These are phyloP conservation scores for Gobius niger DNA, from an alignment of 2,113 vertebrate genomes.

Conservation along the genomic window DNA sequence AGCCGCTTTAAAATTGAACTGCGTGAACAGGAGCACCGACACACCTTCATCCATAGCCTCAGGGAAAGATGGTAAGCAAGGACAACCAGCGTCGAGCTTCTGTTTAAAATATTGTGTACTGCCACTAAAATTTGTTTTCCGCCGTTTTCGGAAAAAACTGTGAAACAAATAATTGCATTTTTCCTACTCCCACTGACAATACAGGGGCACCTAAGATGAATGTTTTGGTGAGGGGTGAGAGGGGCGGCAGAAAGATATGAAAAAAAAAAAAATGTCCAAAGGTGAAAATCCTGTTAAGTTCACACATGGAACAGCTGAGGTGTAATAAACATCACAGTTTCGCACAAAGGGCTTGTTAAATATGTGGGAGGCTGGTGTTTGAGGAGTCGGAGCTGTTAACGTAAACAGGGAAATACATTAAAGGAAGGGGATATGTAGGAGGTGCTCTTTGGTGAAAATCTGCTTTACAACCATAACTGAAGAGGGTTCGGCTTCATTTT, in stretches of 20 bases:
- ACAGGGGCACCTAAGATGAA: background rate
- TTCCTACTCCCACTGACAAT: background rate
- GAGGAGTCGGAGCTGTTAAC: background rate
- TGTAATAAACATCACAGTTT: background rate
- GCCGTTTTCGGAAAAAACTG: background rate
- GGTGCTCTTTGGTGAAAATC: no score
- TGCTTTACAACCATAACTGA: no score
- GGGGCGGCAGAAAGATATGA: background rate
- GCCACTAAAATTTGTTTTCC: no score
- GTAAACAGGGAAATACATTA: background rate
- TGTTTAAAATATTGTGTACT: background rate
- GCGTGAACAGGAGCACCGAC: background rate
- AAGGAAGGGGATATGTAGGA: background rate
- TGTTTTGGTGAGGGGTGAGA: background rate
- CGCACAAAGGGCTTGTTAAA: background rate
- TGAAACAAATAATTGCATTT: background rate
- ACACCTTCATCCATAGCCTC: background rate
- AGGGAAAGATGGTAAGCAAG: background rate
- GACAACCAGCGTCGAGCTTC: slow-evolving; percentile 1
- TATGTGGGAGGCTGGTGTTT: background rate
- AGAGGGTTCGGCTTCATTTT: no score
- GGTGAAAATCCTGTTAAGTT: background rate
- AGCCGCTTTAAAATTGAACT: background rate
- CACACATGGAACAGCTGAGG: background rate
- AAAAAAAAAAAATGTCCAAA: background rate